These are phyloP conservation scores for Epirrhoe alternata DNA, from an alignment of 2,888 invertebrate genomes.

Conservation along the genomic window DNA sequence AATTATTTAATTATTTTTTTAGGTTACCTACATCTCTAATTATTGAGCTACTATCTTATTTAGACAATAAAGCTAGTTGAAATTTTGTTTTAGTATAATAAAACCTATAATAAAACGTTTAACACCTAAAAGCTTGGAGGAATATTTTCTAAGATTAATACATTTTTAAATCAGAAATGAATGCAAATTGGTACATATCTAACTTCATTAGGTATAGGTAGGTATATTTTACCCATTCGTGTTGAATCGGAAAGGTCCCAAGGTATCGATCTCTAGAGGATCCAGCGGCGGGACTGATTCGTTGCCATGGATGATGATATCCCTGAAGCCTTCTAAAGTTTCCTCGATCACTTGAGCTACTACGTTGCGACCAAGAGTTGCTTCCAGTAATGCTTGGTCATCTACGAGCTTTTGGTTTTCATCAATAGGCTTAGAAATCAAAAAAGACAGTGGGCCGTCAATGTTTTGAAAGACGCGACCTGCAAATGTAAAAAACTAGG, in stretches of 20 bases:
- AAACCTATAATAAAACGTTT: no score
- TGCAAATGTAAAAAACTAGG: slow-evolving; percentile 1
- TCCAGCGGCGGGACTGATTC: slow-evolving; percentile 59
- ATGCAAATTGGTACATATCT: no score
- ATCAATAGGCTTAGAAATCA: slow-evolving; percentile 14
- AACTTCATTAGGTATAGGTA: background rate
- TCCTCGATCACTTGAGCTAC: slow-evolving; percentile 48
- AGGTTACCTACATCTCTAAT: background rate
- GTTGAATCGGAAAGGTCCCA: slow-evolving; percentile 52
- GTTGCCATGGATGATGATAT: slow-evolving; percentile 60
- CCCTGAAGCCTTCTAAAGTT: slow-evolving; percentile 54
- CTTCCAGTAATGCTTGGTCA: slow-evolving; percentile 26
- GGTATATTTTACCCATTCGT: slow-evolving; percentile 49
- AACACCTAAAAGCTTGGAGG: no score
- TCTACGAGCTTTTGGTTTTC: slow-evolving; percentile 15
- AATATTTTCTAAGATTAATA: no score
- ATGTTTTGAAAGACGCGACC: slow-evolving; percentile 16
- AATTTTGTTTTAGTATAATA: no score
- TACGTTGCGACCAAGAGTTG: slow-evolving; percentile 41
- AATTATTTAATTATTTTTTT: background rate
- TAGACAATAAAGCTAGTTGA: no score
- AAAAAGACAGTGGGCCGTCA: slow-evolving; percentile 36
- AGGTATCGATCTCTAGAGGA: slow-evolving; percentile 49
- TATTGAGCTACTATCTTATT: no score
- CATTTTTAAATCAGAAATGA: no score